phyloP scores from a whole-genome alignment of 37 sponge, comb jelly and placozoan genomes.

The Chondrosia reniformis region DNA sequence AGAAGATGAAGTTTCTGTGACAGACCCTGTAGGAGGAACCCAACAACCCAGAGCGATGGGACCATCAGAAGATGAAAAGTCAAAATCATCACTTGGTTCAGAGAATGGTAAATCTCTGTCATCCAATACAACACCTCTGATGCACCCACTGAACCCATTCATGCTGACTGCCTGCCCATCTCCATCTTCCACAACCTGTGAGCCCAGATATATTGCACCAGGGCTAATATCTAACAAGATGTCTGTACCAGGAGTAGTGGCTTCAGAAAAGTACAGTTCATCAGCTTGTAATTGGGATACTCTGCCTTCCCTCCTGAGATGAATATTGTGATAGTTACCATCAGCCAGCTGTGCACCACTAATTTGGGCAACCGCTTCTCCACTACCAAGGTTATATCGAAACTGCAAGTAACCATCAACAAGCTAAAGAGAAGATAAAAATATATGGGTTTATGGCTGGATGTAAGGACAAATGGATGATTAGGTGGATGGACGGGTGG shows the following conservation, averaged over 20 bases:
- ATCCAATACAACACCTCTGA: constrained; percentile 50
- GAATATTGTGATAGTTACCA: constrained; percentile 22
- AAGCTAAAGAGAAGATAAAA: constrained; percentile 16
- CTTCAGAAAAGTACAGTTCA: neutral
- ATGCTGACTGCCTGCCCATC: neutral
- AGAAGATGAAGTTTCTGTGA: neutral
- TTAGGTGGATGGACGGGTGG: too few relatives aligned
- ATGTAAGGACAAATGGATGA: too few relatives aligned
- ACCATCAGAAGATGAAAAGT: neutral
- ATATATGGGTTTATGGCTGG: neutral
- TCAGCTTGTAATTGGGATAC: constrained; percentile 31
- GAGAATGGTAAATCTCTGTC: constrained; percentile 50
- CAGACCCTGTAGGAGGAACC: neutral
- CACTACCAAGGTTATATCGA: constrained; percentile 64
- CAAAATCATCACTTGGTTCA: neutral
- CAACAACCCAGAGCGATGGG: neutral
- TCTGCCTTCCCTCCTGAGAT: constrained; percentile 30
- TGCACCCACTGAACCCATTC: constrained; percentile 50
- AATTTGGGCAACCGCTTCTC: constrained; percentile 19
- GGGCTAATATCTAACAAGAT: constrained; percentile 28
- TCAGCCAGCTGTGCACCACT: constrained; percentile 19
- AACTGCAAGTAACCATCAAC: constrained; percentile 49
- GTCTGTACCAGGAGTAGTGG: constrained; percentile 26
- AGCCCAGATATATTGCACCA: constrained; percentile 30
- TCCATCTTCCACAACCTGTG: neutral